Base-by-base conservation (phyloP, 2,113 vertebrate genomes). In the Zingel zingel region DNA sequence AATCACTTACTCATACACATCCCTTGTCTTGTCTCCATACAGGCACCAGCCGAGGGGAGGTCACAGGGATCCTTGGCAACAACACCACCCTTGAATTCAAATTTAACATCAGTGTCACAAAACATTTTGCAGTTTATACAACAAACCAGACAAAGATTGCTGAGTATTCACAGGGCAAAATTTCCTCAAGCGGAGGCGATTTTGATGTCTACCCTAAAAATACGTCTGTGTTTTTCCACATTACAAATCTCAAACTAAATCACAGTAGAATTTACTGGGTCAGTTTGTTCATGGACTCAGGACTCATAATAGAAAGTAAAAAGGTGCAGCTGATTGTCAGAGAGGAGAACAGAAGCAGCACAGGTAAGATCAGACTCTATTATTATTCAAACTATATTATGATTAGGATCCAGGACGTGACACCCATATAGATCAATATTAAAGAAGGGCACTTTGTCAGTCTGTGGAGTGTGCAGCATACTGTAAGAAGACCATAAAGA, bases 21-120 rank as follows among this genome's bases (percentile, higher is more conserved):
- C 16, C 72, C 7, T 50, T 66, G 16, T 82, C 82, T 47, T 84
- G 39, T 84, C 47, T 68, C n/a, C 19, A 30, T 48, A 23, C 82
- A 93, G 93, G 54, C 15, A n/a, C 12, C 2, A 25, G 65, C 57
- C 54, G 11, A 16, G 50, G 13, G 0, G 0, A 64, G 1, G 53
- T 91, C 82, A 78, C 1, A 0, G 85, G 77, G 47, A 54, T 15
- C 51, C 13, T 76, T 0, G 88, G 90, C 58, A 21, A 4, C 9
- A 80, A 68, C 72, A 33, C 92, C 88, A 82, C 65, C 2, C 84
- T 94, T 11, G 0, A 66, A 2, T 91, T 94, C 66, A 69, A 0
- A 54, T 93, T 94, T 23, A 79, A 85, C 2, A 2, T 0, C 39
- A 74, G 0, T 23, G 3, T 70, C 12, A 57, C 0, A 0, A 0